Evolutionary conservation across 1,140 invertebrate genomes (phyloP).

Genomic region (Diorhabda sublineata): DNA sequence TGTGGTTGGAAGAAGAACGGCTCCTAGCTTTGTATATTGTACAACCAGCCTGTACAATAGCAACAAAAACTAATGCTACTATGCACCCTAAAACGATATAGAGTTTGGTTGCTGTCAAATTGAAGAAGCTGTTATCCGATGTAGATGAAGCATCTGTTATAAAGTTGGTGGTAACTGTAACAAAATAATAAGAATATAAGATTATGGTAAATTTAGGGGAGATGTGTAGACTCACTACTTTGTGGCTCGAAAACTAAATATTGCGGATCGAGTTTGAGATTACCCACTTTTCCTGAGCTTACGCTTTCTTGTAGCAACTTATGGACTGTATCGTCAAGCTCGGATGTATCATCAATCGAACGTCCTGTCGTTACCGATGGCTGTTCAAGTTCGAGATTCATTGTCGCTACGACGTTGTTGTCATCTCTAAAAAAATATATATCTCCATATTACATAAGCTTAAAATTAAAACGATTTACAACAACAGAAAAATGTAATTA

Average conservation of each 20-base stretch:
- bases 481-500: too few species aligned
- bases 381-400: conserved; percentile 65
- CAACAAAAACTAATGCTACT: conserved; percentile 70
- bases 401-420: conserved; percentile 59
- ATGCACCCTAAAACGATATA: conserved; percentile 81
- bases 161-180: conserved; percentile 47
- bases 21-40: conserved; percentile 70
- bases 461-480: too few species aligned
- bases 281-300: conserved; percentile 66
- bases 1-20: conserved; percentile 60
- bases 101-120: conserved; percentile 64
- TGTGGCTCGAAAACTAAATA: conserved; percentile 66
- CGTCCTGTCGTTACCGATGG: conserved; percentile 56
- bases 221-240: conserved; percentile 51
- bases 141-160: conserved; percentile 36
- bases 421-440: conserved; percentile 48
- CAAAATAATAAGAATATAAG: conserved; percentile 8
- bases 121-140: conserved; percentile 49
- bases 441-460: not conserved
- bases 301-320: conserved; percentile 63
- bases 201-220: too few species aligned
- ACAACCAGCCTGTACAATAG: conserved; percentile 77
- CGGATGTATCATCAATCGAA: conserved; percentile 49
- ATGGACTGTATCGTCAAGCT: conserved; percentile 46
- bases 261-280: conserved; percentile 71